phyloP scores from a whole-genome alignment of 1,140 invertebrate genomes.

The Hylyphantes graminicola region DNA sequence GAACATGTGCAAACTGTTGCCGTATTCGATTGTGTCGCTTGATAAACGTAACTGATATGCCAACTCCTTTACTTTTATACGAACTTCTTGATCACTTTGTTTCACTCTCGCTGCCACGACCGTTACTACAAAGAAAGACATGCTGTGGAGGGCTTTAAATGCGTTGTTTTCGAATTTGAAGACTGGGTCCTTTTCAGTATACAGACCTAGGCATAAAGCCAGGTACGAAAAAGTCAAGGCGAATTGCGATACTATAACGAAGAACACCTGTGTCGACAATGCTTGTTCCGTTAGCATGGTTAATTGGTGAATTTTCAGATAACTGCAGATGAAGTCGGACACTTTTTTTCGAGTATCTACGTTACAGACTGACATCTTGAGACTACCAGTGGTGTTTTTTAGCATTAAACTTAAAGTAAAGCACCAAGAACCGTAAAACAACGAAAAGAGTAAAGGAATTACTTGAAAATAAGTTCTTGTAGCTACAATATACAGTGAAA shows the following conservation, averaged over 20 bases:
- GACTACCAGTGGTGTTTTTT: neutral
- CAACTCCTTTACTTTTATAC: neutral
- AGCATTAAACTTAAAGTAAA: neutral
- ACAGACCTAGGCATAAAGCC: neutral
- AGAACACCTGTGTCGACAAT: conserved; percentile 1
- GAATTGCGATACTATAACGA: neutral
- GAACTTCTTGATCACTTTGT: neutral
- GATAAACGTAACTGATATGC: neutral
- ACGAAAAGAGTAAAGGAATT: neutral
- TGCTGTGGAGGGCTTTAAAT: neutral
- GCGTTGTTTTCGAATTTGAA: neutral
- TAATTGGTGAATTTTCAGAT: neutral
- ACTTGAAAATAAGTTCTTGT: neutral
- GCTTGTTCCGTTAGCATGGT: neutral
- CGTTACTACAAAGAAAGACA: neutral
- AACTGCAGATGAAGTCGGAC: neutral
- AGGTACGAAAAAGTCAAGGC: neutral
- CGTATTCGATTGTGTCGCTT: neutral
- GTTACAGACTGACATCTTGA: neutral
- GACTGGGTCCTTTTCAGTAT: neutral
- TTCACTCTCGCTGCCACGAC: neutral
- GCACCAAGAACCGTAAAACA: conserved; percentile 1
- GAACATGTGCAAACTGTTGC: neutral
- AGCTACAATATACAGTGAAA: neutral
- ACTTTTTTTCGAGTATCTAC: neutral